Percentiles rank a stretch among this genome's conserved stretches.
phyloP scores from a whole-genome alignment of 1,140 invertebrate species.

The Cotesia chilonis region DNA sequence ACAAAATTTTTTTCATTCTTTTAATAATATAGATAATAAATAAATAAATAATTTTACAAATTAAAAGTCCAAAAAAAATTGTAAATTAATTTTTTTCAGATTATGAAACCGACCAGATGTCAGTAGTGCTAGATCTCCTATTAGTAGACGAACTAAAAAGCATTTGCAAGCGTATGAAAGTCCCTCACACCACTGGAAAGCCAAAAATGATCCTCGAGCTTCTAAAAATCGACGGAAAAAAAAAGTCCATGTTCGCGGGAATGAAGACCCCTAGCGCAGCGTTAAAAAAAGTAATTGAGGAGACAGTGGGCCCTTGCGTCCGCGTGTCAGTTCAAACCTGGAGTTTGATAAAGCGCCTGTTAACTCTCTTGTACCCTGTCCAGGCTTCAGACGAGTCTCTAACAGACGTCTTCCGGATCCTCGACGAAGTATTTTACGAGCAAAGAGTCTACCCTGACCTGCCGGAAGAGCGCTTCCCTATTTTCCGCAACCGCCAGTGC shows the following conservation, averaged over 20 bases:
- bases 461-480: slow-evolving; percentile 46
- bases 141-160: slow-evolving; percentile 46
- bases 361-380: slow-evolving; percentile 52
- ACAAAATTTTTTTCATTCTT: no score
- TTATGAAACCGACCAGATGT: slow-evolving; percentile 36
- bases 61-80: neutral
- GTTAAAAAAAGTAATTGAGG: slow-evolving; percentile 38
- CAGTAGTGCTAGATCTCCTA: slow-evolving; percentile 47
- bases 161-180: slow-evolving; percentile 47
- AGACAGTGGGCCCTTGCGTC: slow-evolving; percentile 46
- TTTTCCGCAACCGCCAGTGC: slow-evolving; percentile 52
- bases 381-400: slow-evolving; percentile 47
- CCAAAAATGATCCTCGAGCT: slow-evolving; percentile 43
- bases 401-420: slow-evolving; percentile 46
- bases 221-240: slow-evolving; percentile 41
- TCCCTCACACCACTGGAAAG: slow-evolving; percentile 34
- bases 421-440: slow-evolving; percentile 45
- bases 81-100: slow-evolving; percentile 29
- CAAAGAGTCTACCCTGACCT: slow-evolving; percentile 47
- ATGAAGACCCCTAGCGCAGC: slow-evolving; percentile 43
- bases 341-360: slow-evolving; percentile 51
- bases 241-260: slow-evolving; percentile 47
- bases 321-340: slow-evolving; percentile 42
- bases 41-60: no score
- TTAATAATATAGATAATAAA: no score